Percentiles rank a stretch among this genome's conserved stretches.
Conservation (phyloP, 2,888 invertebrate genomes). For the Aspidiotus destructor region DNA sequence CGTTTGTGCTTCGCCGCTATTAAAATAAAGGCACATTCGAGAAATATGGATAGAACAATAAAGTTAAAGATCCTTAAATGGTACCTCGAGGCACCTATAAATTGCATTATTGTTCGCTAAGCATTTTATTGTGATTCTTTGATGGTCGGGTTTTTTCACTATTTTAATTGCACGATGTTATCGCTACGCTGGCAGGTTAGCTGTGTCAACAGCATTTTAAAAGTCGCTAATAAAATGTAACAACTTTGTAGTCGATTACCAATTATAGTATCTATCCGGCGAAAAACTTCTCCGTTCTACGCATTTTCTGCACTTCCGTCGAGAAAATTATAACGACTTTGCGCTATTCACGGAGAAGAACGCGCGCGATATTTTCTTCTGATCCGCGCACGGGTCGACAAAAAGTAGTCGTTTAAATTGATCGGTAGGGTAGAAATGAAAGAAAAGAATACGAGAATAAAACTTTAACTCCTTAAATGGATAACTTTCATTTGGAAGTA, state of each 20-base stretch:
- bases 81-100: constrained; percentile 31
- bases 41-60: constrained; percentile 32
- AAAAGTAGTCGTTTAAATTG: too few species aligned
- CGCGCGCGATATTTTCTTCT: too few species aligned
- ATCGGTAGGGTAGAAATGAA: too few species aligned
- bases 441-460: too few species aligned
- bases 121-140: constrained; percentile 26
- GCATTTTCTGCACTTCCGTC: too few species aligned
- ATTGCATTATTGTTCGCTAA: constrained; percentile 30
- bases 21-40: constrained; percentile 27
- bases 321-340: too few species aligned
- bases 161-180: constrained; percentile 32
- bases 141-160: constrained; percentile 31
- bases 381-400: too few species aligned
- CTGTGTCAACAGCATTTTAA: constrained; percentile 29
- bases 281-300: neutral
- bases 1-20: constrained; percentile 30
- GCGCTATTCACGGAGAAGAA: too few species aligned
- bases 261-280: neutral
- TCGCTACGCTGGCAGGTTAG: constrained; percentile 31
- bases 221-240: constrained; percentile 31
- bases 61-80: constrained; percentile 32
- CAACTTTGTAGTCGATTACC: constrained; percentile 24
- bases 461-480: too few species aligned
- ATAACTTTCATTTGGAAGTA: too few species aligned